These are phyloP conservation scores for Ammodytes marinus DNA, from an alignment of 2,113 vertebrate genomes.

Conservation along the genomic window DNA sequence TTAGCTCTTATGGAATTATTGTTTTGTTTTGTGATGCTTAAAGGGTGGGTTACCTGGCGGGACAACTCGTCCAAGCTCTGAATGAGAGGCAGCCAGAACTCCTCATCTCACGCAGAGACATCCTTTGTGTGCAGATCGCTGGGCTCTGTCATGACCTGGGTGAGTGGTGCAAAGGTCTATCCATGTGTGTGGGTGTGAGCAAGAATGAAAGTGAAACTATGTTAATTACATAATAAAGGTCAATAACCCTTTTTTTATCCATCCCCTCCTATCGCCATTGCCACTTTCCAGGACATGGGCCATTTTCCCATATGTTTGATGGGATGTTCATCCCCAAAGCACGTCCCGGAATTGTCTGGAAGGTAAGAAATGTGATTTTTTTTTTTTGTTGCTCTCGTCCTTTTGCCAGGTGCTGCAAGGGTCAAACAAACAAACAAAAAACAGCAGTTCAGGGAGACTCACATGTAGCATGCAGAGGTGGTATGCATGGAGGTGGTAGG, in stretches of 20 bases:
- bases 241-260: neutral
- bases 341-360: slow-evolving; percentile 86
- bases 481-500: too few relatives aligned
- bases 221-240: neutral
- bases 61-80: slow-evolving; percentile 86
- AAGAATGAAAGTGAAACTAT: neutral
- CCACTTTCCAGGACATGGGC: slow-evolving; percentile 92
- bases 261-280: neutral
- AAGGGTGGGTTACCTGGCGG: slow-evolving; percentile 91
- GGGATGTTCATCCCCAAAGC: slow-evolving; percentile 91
- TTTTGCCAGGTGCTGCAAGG: neutral
- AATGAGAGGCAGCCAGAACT: slow-evolving; percentile 90
- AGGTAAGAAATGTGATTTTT: slow-evolving; percentile 80
- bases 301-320: slow-evolving; percentile 98
- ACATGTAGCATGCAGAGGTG: too few relatives aligned
- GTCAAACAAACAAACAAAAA: neutral
- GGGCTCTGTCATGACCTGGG: slow-evolving; percentile 97
- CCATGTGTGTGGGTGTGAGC: neutral
- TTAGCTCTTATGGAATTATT: fast-evolving
- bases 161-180: slow-evolving; percentile 62
- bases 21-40: slow-evolving; percentile 19
- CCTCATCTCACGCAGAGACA: slow-evolving; percentile 87
- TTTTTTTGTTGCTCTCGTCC: neutral
- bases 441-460: too few relatives aligned
- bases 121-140: slow-evolving; percentile 96